Conservation (phyloP, 2,888 invertebrate species). For the Oscheius sp. region DNA sequence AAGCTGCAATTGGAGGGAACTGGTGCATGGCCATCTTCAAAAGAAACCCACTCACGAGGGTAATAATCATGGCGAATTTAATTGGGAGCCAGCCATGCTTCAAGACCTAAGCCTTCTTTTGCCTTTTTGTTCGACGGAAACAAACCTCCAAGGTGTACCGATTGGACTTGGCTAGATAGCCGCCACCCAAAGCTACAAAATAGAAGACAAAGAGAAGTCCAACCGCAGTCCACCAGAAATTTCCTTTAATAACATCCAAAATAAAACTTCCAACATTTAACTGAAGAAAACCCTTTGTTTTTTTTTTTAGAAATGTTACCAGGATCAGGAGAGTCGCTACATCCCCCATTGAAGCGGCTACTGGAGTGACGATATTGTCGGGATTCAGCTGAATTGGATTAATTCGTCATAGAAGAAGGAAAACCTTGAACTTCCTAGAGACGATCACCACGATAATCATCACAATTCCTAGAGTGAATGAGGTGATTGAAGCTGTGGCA, state of each 20-base stretch:
- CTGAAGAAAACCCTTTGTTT: slow-evolving; percentile 32
- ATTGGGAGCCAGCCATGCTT: slow-evolving; percentile 56
- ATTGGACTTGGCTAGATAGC: slow-evolving; percentile 39
- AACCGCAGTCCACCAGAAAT: background rate
- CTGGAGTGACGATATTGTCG: slow-evolving; percentile 90
- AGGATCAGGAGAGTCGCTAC: slow-evolving; percentile 79
- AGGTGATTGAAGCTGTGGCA: slow-evolving; percentile 57
- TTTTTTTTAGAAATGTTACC: slow-evolving; percentile 26
- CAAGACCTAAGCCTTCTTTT: slow-evolving; percentile 33
- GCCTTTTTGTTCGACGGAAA: background rate
- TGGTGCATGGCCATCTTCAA: slow-evolving; percentile 53
- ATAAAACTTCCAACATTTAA: slow-evolving; percentile 38
- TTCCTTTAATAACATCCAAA: slow-evolving; percentile 29
- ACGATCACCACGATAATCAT: slow-evolving; percentile 54
- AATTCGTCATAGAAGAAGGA: no score
- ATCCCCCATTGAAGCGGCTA: slow-evolving; percentile 90
- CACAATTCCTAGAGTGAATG: slow-evolving; percentile 51
- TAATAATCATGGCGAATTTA: slow-evolving; percentile 53
- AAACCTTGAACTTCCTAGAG: slow-evolving; percentile 41
- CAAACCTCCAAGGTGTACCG: slow-evolving; percentile 47
- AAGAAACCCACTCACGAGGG: slow-evolving; percentile 56
- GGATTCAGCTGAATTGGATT: no score
- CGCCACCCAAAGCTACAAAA: slow-evolving; percentile 38
- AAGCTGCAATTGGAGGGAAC: slow-evolving; percentile 59
- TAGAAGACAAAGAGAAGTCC: slow-evolving; percentile 39